Evolutionary conservation across 2,888 invertebrate genomes (phyloP), one percentile per base, ranked within the genome.

Genomic region (Chrysolina americana): DNA sequence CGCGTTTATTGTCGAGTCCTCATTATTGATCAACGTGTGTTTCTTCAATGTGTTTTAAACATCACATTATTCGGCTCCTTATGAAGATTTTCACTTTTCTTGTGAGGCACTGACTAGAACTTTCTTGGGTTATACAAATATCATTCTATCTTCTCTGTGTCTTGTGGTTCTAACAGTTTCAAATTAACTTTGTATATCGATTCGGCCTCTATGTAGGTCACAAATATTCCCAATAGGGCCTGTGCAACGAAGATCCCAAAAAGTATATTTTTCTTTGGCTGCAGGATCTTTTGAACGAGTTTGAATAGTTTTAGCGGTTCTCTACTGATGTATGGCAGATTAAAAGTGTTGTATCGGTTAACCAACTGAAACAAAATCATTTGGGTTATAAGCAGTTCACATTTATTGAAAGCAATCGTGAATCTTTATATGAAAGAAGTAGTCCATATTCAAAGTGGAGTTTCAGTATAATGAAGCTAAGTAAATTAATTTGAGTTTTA

Each of bases 131-230:
- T 1, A 11, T 21, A 10, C 19, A 19, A 19, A 13, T 21, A 1
- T 53, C 53, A 53, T 19, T 53, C 53, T 23, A 17, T 9, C 2
- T 17, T 21, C 21, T 53, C 53, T 0, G 21, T 2, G 4, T 53
- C 53, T 21, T 21, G 19, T 17, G 48, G 28, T 70, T 73, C 70
- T 19, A 47, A 62, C 10, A 91, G 80, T 83, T 89, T 89, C 21
- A 69, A 77, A 79, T 87, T 87, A 6, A 91, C 78, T n/a, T 83
- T 85, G 13, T 87, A 81, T 66, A 89, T 85, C 75, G 90, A 91
- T 78, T 88, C 89, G 76, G 90, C 89, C 88, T 94, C 92, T 75
- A 89, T 90, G 79, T 93, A 91, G 0, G 94, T 93, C 0, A 94
- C 80, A 41, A 89, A 84, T 53, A 92, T 89, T 0, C 92, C 91